Evolutionary conservation across 2,797 vertebrate genomes (phyloP), one percentile per base, ranked within the genome.

Genomic region (Eidolon dupreanum): DNA sequence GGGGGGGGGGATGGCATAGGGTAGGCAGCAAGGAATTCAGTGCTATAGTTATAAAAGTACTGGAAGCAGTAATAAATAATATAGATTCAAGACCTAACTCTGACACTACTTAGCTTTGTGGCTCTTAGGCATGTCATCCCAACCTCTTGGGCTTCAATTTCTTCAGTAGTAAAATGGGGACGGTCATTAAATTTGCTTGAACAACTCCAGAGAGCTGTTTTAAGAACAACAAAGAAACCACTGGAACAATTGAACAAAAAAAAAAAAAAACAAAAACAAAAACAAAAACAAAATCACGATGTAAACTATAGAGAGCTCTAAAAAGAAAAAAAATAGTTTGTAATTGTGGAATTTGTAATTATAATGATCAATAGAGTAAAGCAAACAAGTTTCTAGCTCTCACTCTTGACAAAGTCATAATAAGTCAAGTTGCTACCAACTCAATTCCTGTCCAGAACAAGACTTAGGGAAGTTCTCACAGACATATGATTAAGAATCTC

Each of bases 141-240:
- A 53, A 2, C 63, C 3, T 81, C 26, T 63, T 71, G n/a, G 41
- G 68, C 20, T 81, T 93, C 26, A 33, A 8, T 84, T 96, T 79
- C n/a, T 84, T 71, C 22, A 59, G 57, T 61, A 88, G 24, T 68
- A 82, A 94, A 96, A 59, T 82, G 12, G 71, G 71, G 57, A 55
- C 19, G 66, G 74, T 53, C 28, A 49, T 88, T 91, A 91, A 91
- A 81, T 88, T 20, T 95, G 61, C 81, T 75, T 59, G 10, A n/a
- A 85, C 73, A 77, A 79, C 22, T 90, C 90, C 33, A 85, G 26
- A 75, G 36, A 75, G 2, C 41, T 70, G 7, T 73, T n/a, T 90
- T 53, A 81, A 57, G 20, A 53, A 63, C 26, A 83, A 46, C 6
- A 88, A 95, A 66, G 31, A 10, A 75, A 49, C 43, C 55, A 86